Conservation (phyloP, 2,113 vertebrate genomes). For the Sander vitreus region DNA sequence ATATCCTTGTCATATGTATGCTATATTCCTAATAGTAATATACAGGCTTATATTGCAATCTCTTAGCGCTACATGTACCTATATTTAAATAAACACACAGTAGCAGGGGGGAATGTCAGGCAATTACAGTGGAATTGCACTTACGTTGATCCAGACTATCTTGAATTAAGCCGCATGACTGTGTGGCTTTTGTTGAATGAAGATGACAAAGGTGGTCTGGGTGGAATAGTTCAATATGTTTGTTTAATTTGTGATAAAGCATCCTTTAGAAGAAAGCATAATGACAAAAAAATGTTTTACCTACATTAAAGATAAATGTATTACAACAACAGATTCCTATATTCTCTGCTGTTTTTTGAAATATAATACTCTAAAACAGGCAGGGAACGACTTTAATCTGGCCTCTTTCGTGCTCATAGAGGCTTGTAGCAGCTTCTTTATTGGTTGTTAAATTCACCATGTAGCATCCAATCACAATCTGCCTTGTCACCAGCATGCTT, state of each 20-base stretch:
- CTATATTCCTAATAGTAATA: no score
- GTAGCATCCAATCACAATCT: slow-evolving; percentile 1
- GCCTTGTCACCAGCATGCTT: slow-evolving; percentile 22
- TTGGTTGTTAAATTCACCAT: slow-evolving; percentile 33
- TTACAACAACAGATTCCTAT: slow-evolving; percentile 31
- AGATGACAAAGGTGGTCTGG: neutral
- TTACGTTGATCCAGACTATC: neutral
- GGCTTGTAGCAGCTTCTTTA: slow-evolving; percentile 8
- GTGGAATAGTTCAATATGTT: neutral
- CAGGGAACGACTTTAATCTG: slow-evolving; percentile 34
- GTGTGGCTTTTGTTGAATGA: neutral
- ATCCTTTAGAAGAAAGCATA: neutral
- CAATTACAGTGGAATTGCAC: no score
- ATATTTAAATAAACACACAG: no score
- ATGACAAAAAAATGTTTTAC: slow-evolving; percentile 7
- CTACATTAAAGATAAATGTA: slow-evolving; percentile 14
- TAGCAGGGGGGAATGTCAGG: no score
- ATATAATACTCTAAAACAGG: no score
- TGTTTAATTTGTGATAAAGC: slow-evolving; percentile 19
- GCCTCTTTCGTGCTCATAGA: slow-evolving; percentile 4
- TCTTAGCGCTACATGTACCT: no score
- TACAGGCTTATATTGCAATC: no score
- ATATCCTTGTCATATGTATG: no score
- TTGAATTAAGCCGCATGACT: neutral
- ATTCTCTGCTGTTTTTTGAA: slow-evolving; percentile 8